phyloP scores from a whole-genome alignment of 2,113 vertebrate genomes.

The Platycercus adscitus region DNA sequence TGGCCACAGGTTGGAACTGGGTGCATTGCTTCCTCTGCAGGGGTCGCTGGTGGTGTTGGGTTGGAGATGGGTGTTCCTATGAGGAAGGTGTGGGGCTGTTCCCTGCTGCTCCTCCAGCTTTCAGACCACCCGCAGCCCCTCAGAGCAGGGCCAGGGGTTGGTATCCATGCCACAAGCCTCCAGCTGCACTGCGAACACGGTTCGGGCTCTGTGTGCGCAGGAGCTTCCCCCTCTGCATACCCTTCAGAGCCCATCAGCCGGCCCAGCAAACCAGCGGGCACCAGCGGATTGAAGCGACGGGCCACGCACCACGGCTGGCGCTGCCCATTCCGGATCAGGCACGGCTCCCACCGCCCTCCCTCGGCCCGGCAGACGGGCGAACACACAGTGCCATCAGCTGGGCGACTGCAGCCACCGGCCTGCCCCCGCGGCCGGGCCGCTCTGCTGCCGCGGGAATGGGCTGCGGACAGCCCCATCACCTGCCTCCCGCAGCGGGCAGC shows the following conservation, averaged over 20 bases:
- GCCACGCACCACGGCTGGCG: accelerated
- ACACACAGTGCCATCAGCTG: conserved; percentile 11
- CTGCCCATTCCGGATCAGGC: background rate
- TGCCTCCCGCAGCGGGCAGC: background rate
- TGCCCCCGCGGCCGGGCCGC: accelerated
- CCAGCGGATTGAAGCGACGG: accelerated
- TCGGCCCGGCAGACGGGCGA: accelerated
- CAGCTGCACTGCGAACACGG: accelerated
- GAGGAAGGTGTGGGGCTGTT: background rate
- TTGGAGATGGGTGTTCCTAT: background rate
- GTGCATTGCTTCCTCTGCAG: background rate
- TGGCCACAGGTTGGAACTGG: background rate
- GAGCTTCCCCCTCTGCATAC: background rate
- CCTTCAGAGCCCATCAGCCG: background rate
- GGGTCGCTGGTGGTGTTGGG: accelerated
- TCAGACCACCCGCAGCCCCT: background rate
- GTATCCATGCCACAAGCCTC: background rate
- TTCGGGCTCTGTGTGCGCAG: accelerated
- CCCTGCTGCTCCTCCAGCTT: background rate
- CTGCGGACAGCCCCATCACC: background rate
- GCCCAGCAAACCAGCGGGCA: background rate
- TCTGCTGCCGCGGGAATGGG: background rate
- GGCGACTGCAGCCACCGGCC: background rate
- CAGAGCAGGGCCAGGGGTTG: background rate
- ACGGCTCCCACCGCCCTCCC: accelerated